These are phyloP conservation scores for Campoletis sonorensis DNA, from an alignment of 1,140 invertebrate genomes.

Conservation along the genomic window DNA sequence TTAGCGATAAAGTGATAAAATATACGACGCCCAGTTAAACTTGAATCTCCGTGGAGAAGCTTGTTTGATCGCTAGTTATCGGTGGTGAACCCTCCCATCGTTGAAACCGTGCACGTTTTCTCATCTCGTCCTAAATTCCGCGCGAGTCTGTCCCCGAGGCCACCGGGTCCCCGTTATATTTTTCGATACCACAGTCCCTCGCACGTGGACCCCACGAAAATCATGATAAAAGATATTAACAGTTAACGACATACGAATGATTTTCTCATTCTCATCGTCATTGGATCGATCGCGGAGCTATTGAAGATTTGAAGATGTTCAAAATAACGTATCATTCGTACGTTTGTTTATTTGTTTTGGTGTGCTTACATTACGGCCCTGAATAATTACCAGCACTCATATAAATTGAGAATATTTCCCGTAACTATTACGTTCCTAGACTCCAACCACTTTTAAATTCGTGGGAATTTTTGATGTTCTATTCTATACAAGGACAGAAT, in stretches of 20 bases:
- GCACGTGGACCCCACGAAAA: not conserved
- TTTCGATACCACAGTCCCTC: not conserved
- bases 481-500: too few species aligned
- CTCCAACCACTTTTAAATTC: too few species aligned
- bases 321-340: not conserved
- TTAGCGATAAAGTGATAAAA: constrained; percentile 1
- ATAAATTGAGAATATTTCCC: too few species aligned
- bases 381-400: too few species aligned
- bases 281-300: not conserved
- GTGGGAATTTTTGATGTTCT: too few species aligned
- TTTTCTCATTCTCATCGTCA: not conserved
- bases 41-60: not conserved
- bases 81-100: constrained; percentile 52
- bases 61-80: constrained; percentile 45
- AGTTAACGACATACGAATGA: not conserved
- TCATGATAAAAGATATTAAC: not conserved
- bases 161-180: constrained; percentile 8
- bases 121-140: constrained; percentile 63
- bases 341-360: too few species aligned
- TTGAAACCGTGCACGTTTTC: constrained; percentile 52
- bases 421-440: too few species aligned
- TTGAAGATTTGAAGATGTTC: not conserved
- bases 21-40: constrained; percentile 1
- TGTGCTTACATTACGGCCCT: too few species aligned
- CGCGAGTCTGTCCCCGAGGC: constrained; percentile 61